Percentiles rank a stretch among this genome's conserved stretches.
Conservation (phyloP, 2,888 invertebrate species). For the Noctua janthe region DNA sequence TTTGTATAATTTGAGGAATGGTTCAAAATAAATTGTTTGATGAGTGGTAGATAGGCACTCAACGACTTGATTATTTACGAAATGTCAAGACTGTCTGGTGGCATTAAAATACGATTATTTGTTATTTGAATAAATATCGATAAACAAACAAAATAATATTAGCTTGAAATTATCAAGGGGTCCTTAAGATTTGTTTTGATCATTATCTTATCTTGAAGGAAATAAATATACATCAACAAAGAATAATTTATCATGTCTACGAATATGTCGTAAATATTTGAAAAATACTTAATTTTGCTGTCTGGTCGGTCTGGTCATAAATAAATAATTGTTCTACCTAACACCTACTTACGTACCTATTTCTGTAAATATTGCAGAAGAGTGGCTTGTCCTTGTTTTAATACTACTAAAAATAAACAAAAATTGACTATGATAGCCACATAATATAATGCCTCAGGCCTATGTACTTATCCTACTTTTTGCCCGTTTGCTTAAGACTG, state of each 20-base stretch:
- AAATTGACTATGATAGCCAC: neutral
- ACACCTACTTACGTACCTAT: neutral
- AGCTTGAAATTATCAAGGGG: conserved; percentile 12
- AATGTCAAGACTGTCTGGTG: neutral
- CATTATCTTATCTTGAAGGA: conserved; percentile 28
- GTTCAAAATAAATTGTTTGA: neutral
- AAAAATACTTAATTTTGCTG: conserved; percentile 9
- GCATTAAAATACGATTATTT: neutral
- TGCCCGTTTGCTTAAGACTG: conserved; percentile 14
- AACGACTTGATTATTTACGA: conserved; percentile 6
- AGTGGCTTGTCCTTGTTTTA: neutral
- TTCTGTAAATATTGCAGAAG: neutral
- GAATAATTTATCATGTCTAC: conserved; percentile 17
- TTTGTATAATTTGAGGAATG: neutral
- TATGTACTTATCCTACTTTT: conserved; percentile 2
- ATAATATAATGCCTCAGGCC: neutral
- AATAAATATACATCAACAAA: conserved; percentile 41
- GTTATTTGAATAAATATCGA: neutral
- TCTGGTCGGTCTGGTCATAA: conserved; percentile 2
- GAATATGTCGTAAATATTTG: conserved; percentile 43
- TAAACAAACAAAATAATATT: conserved; percentile 23
- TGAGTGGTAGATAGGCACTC: too few relatives aligned
- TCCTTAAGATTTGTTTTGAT: conserved; percentile 37
- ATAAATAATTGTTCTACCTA: neutral
- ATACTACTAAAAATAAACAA: neutral